A percentile compares a stretch with the other conserved stretches of the same genome.
Conservation (phyloP, 1,140 invertebrate genomes). For the Planococcus citri region DNA sequence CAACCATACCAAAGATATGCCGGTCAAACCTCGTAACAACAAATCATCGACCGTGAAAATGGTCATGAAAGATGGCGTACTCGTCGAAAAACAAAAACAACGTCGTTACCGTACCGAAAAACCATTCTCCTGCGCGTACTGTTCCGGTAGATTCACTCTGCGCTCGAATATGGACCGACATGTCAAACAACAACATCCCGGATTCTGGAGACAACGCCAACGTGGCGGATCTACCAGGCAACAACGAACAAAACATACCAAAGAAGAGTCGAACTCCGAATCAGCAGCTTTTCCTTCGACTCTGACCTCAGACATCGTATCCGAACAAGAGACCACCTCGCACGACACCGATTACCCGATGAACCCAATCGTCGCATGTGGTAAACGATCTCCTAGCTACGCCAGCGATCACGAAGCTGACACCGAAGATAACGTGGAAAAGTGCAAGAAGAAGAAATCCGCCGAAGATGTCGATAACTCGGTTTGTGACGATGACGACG, state of each 20-base stretch:
- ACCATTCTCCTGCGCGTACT: conserved; percentile 77
- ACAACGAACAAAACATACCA: background rate
- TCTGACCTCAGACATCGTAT: background rate
- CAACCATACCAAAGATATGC: background rate
- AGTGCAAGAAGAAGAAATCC: conserved; percentile 30
- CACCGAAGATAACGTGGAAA: conserved; percentile 26
- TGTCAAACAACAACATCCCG: conserved; percentile 84
- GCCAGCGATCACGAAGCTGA: conserved; percentile 22
- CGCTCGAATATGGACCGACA: conserved; percentile 88
- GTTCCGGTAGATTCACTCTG: conserved; percentile 74
- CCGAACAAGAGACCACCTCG: background rate
- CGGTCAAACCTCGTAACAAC: conserved; percentile 9
- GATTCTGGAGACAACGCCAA: conserved; percentile 67
- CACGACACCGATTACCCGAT: background rate
- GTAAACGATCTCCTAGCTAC: background rate
- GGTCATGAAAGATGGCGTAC: conserved; percentile 76
- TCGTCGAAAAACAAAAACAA: conserved; percentile 84
- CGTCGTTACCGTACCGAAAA: conserved; percentile 78
- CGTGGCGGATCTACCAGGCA: conserved; percentile 21
- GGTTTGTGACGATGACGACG: conserved; percentile 37
- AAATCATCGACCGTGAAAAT: conserved; percentile 52
- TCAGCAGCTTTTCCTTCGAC: background rate
- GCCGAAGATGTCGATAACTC: conserved; percentile 32
- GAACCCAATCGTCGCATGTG: background rate
- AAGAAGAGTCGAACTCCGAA: background rate